Evolutionary conservation across 35 echinoderm and acorn worm species (phyloP).

Genomic region (Eucidaris tribuloides): DNA sequence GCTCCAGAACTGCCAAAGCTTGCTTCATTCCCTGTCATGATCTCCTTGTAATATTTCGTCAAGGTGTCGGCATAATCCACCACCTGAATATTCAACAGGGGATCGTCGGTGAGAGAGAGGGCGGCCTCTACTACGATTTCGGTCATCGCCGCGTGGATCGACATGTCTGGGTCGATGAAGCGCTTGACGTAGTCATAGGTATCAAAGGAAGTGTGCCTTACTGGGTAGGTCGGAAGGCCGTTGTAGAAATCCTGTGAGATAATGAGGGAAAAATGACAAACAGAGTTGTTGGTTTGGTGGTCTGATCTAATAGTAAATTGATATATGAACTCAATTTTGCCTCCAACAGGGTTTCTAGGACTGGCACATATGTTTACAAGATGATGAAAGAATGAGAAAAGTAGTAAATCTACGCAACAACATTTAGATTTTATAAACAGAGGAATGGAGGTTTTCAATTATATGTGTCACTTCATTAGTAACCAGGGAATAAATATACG

Average conservation of each 20-base stretch:
- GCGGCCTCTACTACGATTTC: slow-evolving; percentile 46
- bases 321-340: neutral
- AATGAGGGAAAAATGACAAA: neutral
- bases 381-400: no score
- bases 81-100: slow-evolving; percentile 39
- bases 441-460: no score
- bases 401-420: no score
- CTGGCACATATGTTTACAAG: no score
- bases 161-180: slow-evolving; percentile 37
- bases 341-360: no score
- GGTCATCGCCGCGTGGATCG: slow-evolving; percentile 50
- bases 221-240: slow-evolving; percentile 52
- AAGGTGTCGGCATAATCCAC: slow-evolving; percentile 51
- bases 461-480: no score
- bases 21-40: neutral
- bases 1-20: neutral
- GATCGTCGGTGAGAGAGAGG: slow-evolving; percentile 40
- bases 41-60: slow-evolving; percentile 24
- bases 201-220: slow-evolving; percentile 51
- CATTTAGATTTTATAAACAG: no score
- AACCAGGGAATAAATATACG: no score
- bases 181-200: slow-evolving; percentile 35
- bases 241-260: slow-evolving; percentile 12
- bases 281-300: no score
- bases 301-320: neutral